Evolutionary conservation across 2,113 vertebrate genomes (phyloP).

Genomic region (Sander vitreus): DNA sequence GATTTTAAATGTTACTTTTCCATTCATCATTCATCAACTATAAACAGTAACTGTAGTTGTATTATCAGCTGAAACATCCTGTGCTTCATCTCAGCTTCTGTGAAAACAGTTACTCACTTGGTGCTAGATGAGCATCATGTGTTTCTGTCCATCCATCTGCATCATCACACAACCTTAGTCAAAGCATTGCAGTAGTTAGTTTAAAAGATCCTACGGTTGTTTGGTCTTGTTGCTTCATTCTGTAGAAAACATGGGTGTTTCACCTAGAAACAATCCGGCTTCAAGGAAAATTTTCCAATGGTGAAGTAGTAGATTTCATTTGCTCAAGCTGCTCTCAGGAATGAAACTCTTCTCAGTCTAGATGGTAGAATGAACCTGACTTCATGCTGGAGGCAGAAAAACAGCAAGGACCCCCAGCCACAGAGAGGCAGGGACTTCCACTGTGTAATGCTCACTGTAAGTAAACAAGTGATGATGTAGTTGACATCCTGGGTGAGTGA

Average conservation of each 20-base stretch:
- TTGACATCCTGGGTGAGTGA: neutral
- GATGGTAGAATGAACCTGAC: neutral
- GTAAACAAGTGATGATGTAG: conserved; percentile 10
- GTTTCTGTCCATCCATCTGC: conserved; percentile 22
- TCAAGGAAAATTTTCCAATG: neutral
- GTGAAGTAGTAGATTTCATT: neutral
- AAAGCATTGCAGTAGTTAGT: neutral
- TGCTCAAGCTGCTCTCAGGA: neutral
- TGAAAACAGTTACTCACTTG: conserved; percentile 49
- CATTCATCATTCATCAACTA: neutral
- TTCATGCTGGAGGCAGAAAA: conserved; percentile 20
- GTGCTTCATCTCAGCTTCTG: conserved; percentile 4
- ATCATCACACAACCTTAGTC: conserved; percentile 16
- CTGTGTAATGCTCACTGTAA: neutral
- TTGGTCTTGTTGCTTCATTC: conserved; percentile 21
- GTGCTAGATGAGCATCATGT: neutral
- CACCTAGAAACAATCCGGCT: conserved; percentile 6
- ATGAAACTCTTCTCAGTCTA: conserved; percentile 6
- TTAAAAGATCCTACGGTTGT: neutral
- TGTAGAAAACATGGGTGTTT: neutral
- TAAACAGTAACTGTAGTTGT: neutral
- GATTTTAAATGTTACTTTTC: neutral
- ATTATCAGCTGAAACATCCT: neutral
- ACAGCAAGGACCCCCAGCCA: neutral
- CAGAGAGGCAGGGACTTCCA: neutral